These are phyloP conservation scores for Hymenopus coronatus DNA, from an alignment of 2,888 invertebrate genomes.

Conservation along the genomic window DNA sequence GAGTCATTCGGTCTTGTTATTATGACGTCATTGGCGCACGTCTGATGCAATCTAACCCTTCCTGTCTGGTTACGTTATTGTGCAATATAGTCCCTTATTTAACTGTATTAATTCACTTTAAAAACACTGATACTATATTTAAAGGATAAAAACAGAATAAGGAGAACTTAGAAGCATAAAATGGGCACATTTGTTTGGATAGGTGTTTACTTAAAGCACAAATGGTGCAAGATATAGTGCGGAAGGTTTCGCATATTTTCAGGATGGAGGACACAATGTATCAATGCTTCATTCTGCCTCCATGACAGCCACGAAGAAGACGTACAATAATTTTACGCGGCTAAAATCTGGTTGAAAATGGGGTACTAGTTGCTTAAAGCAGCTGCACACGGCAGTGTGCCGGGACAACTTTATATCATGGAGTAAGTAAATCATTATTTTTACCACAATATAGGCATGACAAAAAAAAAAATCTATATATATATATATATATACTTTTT, in stretches of 20 bases:
- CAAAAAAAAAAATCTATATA: conserved; percentile 3
- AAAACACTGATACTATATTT: not conserved
- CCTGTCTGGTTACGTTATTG: not conserved
- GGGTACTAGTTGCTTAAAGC: conserved; percentile 65
- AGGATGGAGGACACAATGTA: not conserved
- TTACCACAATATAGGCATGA: not conserved
- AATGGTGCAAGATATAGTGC: not conserved
- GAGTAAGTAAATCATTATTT: conserved; percentile 56
- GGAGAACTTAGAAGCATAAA: not conserved
- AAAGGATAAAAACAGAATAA: not conserved
- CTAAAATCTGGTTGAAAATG: conserved; percentile 64
- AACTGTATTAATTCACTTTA: not conserved
- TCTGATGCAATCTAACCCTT: conserved; percentile 5
- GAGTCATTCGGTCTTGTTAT: not conserved
- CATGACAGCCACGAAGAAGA: conserved; percentile 44
- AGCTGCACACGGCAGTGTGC: conserved; percentile 74
- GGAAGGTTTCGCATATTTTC: not conserved
- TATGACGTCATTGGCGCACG: not conserved
- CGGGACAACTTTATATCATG: conserved; percentile 59
- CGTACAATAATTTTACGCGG: conserved; percentile 48
- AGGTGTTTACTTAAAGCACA: not conserved
- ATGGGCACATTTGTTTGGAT: not conserved
- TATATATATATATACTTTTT: not conserved
- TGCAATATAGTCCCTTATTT: not conserved
- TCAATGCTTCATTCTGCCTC: conserved; percentile 42